Evolutionary conservation across 1,140 invertebrate genomes (phyloP), one percentile per base, ranked within the genome.

Genomic region (Helicoverpa zea): DNA sequence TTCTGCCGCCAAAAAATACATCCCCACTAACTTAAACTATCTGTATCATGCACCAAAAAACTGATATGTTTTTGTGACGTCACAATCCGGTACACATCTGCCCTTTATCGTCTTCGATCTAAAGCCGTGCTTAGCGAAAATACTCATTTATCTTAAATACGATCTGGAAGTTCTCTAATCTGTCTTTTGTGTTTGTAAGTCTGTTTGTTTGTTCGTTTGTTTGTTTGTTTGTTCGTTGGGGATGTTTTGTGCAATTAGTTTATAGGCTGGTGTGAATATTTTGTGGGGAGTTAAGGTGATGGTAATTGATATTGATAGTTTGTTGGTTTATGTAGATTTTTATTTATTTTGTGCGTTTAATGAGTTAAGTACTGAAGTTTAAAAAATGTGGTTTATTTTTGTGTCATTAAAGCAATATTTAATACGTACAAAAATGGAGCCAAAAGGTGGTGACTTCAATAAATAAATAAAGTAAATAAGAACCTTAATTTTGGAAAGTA

Each of bases 61-160:
- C 82, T 68, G 72, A 47, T 43, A 59, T 43, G 30, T 73, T 68
- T 16, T 74, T 3, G 11, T 84, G 86, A 88, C 84, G 88, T 87
- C 86, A 86, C 81, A 80, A 83, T 86, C 58, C 81, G 81, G 83
- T 84, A 81, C 85, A 87, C 92, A 94, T 87, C 91, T 93, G 93
- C 83, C 89, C 84, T 68, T 88, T 93, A 94, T 94, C 92, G 73
- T 35, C 79, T 77, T 52, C 82, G 81, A 93, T 94, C 92, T 93
- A 88, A 94, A 94, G 88, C 92, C 87, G 78, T 87, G 92, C 89
- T 92, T 91, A 91, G 89, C 89, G 86, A 91, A 92, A 92, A 91
- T 91, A 90, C 89, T 89, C 87, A 91, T 89, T 94, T 93, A 94
- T 94, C 93, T 93, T 89, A 94, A 94, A 93, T 93, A 90, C 92